Evolutionary conservation across 2,113 vertebrate species (phyloP).

Genomic region (Spheniscus mendiculus): DNA sequence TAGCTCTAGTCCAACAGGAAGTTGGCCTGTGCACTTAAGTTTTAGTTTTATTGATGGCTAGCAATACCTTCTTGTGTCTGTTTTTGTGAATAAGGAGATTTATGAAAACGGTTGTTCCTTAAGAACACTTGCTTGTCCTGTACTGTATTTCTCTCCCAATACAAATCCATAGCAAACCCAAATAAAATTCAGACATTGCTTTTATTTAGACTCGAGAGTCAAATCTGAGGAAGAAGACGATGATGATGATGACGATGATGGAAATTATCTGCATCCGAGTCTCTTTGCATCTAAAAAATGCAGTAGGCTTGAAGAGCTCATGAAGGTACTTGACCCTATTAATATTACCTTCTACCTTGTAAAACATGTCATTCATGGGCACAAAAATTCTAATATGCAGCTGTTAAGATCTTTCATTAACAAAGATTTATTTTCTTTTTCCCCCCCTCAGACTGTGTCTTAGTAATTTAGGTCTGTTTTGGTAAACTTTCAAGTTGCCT

Average conservation of each 20-base stretch:
- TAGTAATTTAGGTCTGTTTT: not conserved
- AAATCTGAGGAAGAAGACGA: conserved; percentile 65
- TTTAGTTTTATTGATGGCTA: not conserved
- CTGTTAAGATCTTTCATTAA: not conserved
- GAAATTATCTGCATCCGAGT: conserved; percentile 93
- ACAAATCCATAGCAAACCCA: not conserved
- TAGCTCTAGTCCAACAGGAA: not conserved
- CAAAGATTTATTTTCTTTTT: too few relatives aligned
- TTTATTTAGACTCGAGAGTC: conserved; percentile 47
- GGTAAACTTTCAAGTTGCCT: not conserved
- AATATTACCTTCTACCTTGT: not conserved
- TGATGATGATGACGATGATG: conserved; percentile 84
- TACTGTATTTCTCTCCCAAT: not conserved
- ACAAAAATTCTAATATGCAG: not conserved
- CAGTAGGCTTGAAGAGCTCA: conserved; percentile 90
- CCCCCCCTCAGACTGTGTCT: not conserved
- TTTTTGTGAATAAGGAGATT: not conserved
- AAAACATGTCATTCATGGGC: not conserved
- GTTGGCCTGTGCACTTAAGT: not conserved
- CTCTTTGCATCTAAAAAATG: conserved; percentile 92
- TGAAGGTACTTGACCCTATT: conserved; percentile 76
- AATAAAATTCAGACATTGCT: not conserved
- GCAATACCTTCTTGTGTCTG: not conserved
- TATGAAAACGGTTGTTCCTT: not conserved
- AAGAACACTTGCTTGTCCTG: not conserved